Evolutionary conservation across 2,888 invertebrate species (phyloP).

Genomic region (Lochmaea capreae): DNA sequence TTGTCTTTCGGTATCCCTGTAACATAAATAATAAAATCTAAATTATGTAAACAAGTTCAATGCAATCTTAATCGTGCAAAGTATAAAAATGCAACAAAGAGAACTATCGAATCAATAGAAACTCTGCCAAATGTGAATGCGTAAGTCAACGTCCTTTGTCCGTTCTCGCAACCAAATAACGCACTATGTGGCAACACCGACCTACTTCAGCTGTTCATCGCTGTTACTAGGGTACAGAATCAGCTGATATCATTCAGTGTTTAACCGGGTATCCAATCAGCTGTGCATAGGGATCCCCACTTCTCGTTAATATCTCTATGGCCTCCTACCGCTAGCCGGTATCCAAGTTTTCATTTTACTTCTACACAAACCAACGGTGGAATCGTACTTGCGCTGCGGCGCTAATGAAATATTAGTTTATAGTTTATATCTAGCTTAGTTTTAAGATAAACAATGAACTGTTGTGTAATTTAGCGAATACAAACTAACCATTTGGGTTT

Average conservation of each 20-base stretch:
- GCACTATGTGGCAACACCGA: slow-evolving; percentile 35
- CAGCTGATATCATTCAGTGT: slow-evolving; percentile 53
- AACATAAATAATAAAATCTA: background rate
- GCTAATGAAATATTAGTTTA: slow-evolving; percentile 22
- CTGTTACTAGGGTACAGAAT: slow-evolving; percentile 49
- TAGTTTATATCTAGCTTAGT: slow-evolving; percentile 30
- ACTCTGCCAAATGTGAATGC: slow-evolving; percentile 27
- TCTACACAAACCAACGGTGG: slow-evolving; percentile 29
- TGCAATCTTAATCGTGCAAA: background rate
- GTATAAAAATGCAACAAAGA: slow-evolving; percentile 10
- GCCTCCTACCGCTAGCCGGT: slow-evolving; percentile 43
- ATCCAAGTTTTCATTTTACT: slow-evolving; percentile 37
- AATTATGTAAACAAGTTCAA: background rate
- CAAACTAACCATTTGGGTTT: slow-evolving; percentile 4
- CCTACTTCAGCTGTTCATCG: slow-evolving; percentile 42
- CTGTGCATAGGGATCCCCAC: slow-evolving; percentile 39
- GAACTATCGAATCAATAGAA: slow-evolving; percentile 25
- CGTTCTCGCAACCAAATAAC: slow-evolving; percentile 23
- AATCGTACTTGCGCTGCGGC: slow-evolving; percentile 25
- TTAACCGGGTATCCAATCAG: slow-evolving; percentile 49
- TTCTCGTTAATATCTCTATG: slow-evolving; percentile 37
- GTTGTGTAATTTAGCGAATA: slow-evolving; percentile 6
- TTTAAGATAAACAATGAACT: slow-evolving; percentile 6
- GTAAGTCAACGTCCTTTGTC: slow-evolving; percentile 38
- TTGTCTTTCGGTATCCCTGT: background rate